Base-by-base conservation (phyloP, 2,113 vertebrate species). In the Phainopepla nitens region DNA sequence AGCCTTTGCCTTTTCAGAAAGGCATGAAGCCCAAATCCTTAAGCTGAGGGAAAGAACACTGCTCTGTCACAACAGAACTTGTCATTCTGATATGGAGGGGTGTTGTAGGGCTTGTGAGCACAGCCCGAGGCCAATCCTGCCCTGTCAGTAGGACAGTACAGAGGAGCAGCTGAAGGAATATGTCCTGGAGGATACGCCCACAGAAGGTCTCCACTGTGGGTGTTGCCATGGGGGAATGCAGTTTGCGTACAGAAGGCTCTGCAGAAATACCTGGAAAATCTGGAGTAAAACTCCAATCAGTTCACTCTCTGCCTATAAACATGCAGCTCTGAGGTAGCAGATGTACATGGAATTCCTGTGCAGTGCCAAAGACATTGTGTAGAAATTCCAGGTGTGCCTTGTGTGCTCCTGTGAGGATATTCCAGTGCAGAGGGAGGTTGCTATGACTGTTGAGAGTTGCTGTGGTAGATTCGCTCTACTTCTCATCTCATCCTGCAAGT, bases 321-420 rank as follows among this genome's bases (percentile, higher is more conserved):
- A 1, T 7, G 7, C 54, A 60, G 25, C 50, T 91, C 44, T 45
- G 71, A 68, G 70, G 56, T 27, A 20, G 45, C 33, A 71, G 15
- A 3, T 57, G 13, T 33, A 5, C 0, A 0, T 47, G n/a, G 44
- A 39, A 20, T 36, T 13, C 49, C 14, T 56, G 11, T 7, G 15
- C 18, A 47, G 9, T 71, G 53, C 45, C 31, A 17, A 36, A n/a
- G 44, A 31, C 9, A 35, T 6, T 1, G 8, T 29, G 31, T 28
- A 11, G 61, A 18, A 75, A 27, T 61, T 17, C 36, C 36, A 47
- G 53, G 47, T 72, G 36, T 61, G 5, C 2, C 0, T 5, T 76
- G 35, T 11, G 69, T 76, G 9, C 25, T 71, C 27, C 11, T 31
- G 10, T 58, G 28, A 45, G 70, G 75, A 2, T 62, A 2, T 7